These are phyloP conservation scores for Microplitis mediator DNA, from an alignment of 1,140 invertebrate genomes.

Conservation along the genomic window DNA sequence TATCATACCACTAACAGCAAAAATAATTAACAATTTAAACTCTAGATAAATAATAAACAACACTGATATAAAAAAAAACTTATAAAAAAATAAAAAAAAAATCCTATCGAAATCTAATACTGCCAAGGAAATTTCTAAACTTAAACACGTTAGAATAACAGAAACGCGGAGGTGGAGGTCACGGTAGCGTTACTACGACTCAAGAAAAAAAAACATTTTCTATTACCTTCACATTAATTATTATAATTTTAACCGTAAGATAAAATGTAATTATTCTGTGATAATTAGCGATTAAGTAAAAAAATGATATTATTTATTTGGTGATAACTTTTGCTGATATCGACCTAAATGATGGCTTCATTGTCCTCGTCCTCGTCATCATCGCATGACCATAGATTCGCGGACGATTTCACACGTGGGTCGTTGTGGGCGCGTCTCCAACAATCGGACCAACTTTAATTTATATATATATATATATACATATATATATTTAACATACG, in stretches of 20 bases:
- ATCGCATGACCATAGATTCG: slow-evolving; percentile 29
- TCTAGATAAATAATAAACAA: not conserved
- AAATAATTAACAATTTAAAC: not conserved
- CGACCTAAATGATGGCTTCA: not conserved
- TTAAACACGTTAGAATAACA: slow-evolving; percentile 56
- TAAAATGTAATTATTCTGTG: not conserved
- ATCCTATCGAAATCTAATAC: slow-evolving; percentile 38
- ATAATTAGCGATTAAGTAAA: not conserved
- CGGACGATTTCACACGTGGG: slow-evolving; percentile 41
- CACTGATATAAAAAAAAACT: slow-evolving; percentile 15
- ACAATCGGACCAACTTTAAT: slow-evolving; percentile 28
- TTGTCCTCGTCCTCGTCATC: slow-evolving; percentile 30
- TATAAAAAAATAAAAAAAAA: slow-evolving; percentile 24
- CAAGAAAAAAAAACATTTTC: not conserved
- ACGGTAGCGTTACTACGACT: slow-evolving; percentile 40
- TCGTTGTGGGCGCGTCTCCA: slow-evolving; percentile 46
- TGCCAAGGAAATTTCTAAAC: slow-evolving; percentile 53
- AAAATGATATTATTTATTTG: slow-evolving; percentile 45
- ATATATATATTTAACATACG: too few species aligned
- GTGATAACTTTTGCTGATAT: slow-evolving; percentile 42
- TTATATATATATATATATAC: slow-evolving; percentile 10
- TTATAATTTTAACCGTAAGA: too few species aligned
- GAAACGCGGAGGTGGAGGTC: slow-evolving; percentile 55
- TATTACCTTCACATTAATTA: too few species aligned
- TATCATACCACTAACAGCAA: not conserved